Evolutionary conservation across 2,113 vertebrate species (phyloP).

Genomic region (Hippocampus mohnikei): DNA sequence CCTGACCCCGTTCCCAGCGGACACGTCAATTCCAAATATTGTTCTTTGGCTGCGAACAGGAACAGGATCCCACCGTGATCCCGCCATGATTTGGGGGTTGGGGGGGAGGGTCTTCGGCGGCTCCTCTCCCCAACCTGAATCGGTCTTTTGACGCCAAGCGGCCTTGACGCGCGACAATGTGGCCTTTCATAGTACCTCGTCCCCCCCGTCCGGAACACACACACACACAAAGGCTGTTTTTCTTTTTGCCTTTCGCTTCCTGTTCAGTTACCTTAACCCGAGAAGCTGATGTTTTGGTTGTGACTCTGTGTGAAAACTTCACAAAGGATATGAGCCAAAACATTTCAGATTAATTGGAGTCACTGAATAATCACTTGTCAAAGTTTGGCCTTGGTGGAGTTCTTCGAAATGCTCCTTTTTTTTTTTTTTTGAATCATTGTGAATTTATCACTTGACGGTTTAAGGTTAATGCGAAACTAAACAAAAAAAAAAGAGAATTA

Average conservation of each 20-base stretch:
- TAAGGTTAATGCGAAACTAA: no score
- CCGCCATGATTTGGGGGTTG: constrained; percentile 32
- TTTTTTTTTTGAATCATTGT: no score
- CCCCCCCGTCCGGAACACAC: constrained; percentile 51
- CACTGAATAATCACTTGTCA: background rate
- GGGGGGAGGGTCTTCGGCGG: constrained; percentile 34
- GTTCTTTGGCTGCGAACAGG: constrained; percentile 51
- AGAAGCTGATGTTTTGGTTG: background rate
- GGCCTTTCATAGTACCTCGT: constrained; percentile 75
- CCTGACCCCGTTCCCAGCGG: constrained; percentile 48
- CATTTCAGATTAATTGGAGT: background rate
- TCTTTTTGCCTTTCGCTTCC: constrained; percentile 21
- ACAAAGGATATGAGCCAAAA: background rate
- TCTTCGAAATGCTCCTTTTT: background rate
- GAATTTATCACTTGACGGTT: no score
- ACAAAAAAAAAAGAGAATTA: no score
- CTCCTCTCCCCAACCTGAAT: constrained; percentile 65
- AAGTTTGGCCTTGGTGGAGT: background rate
- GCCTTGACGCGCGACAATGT: constrained; percentile 71
- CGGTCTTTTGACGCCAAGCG: constrained; percentile 71
- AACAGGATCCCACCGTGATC: constrained; percentile 48
- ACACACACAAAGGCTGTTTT: constrained; percentile 34
- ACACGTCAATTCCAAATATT: constrained; percentile 62
- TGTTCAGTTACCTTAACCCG: background rate
- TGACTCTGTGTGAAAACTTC: background rate